These are phyloP conservation scores for Silvanus unidentatus DNA, from an alignment of 2,888 invertebrate species.

Conservation along the genomic window DNA sequence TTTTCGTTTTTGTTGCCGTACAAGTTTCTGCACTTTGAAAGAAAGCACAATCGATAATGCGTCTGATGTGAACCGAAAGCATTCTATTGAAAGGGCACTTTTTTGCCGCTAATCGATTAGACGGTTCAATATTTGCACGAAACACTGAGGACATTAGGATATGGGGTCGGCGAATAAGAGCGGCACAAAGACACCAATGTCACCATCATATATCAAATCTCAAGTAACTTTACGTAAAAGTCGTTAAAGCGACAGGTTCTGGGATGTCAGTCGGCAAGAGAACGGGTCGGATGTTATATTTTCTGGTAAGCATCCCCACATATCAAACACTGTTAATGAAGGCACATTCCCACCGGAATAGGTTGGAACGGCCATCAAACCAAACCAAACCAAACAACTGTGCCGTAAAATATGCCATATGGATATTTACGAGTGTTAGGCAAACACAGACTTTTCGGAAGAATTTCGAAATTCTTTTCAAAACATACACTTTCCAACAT, in stretches of 20 bases:
- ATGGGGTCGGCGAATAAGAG: too few species aligned
- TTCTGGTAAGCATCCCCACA: slow-evolving; percentile 12
- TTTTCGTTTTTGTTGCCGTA: too few species aligned
- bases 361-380: slow-evolving; percentile 3
- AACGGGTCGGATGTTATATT: slow-evolving; percentile 13
- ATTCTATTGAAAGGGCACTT: too few species aligned
- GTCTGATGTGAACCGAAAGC: too few species aligned
- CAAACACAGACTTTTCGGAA: neutral
- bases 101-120: too few species aligned
- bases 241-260: slow-evolving; percentile 5
- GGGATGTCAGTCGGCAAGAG: slow-evolving; percentile 8
- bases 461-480: neutral
- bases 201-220: slow-evolving; percentile 15
- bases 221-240: slow-evolving; percentile 12
- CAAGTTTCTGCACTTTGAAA: too few species aligned
- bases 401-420: too few species aligned
- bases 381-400: too few species aligned
- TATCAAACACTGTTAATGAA: slow-evolving; percentile 19
- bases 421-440: too few species aligned
- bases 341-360: slow-evolving; percentile 16
- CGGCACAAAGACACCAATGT: slow-evolving; percentile 7
- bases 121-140: too few species aligned
- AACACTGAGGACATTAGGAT: too few species aligned
- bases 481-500: slow-evolving; percentile 2
- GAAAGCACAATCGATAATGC: too few species aligned